Conservation (phyloP, 2,797 vertebrate species). For the Enteromius afrohamiltoni region DNA sequence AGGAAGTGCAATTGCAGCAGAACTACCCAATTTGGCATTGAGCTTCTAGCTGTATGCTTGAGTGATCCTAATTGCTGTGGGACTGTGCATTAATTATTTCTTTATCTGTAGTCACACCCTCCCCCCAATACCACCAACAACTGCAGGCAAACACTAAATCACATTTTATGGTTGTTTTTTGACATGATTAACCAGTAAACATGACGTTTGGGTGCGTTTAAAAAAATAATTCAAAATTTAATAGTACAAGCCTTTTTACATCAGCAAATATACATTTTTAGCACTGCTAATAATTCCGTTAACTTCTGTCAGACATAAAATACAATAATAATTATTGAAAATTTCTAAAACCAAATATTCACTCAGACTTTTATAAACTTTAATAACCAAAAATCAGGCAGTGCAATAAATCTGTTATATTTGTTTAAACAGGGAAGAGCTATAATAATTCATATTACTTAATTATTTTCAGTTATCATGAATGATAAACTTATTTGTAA, state of each 20-base stretch:
- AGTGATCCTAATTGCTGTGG: slow-evolving; percentile 85
- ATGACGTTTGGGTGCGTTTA: slow-evolving; percentile 75
- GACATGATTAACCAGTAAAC: slow-evolving; percentile 80
- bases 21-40: slow-evolving; percentile 87
- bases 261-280: neutral
- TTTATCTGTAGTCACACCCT: slow-evolving; percentile 79
- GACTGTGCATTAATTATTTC: slow-evolving; percentile 78
- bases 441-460: neutral
- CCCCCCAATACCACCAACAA: slow-evolving; percentile 77
- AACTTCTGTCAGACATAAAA: neutral
- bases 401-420: neutral
- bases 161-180: slow-evolving; percentile 73
- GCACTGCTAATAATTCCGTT: neutral
- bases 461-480: neutral
- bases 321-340: neutral
- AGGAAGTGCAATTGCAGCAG: slow-evolving; percentile 88
- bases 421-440: neutral
- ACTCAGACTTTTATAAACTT: neutral
- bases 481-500: neutral
- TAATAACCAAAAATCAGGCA: neutral
- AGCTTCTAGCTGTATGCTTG: slow-evolving; percentile 81
- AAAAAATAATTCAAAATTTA: neutral
- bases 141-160: slow-evolving; percentile 76
- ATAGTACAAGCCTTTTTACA: too few species aligned
- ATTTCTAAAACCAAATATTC: neutral